Evolutionary conservation across 2,113 vertebrate genomes (phyloP).

Genomic region (Phalacrocorax aristotelis): DNA sequence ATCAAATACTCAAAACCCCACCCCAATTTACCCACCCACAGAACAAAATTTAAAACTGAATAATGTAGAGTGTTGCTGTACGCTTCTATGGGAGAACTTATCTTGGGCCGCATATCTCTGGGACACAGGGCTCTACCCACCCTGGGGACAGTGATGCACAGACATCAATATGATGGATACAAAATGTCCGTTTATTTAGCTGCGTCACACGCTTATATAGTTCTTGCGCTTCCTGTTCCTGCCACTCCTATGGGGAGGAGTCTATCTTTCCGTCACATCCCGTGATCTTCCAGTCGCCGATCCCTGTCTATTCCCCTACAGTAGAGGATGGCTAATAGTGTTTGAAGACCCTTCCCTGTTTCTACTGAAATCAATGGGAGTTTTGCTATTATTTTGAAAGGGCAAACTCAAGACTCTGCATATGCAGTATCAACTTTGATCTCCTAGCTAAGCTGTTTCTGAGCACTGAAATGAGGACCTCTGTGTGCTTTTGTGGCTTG

Average conservation of each 20-base stretch:
- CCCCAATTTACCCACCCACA: not conserved
- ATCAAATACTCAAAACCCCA: not conserved
- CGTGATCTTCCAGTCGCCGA: no score
- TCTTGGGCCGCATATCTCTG: no score
- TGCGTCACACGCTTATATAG: no score
- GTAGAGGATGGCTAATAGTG: not conserved
- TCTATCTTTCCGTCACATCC: no score
- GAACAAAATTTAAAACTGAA: not conserved
- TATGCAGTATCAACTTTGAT: not conserved
- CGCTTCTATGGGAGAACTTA: no score
- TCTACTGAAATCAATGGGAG: not conserved
- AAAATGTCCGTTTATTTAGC: no score
- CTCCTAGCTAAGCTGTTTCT: not conserved
- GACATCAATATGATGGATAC: no score
- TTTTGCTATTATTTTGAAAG: not conserved
- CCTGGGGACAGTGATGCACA: no score
- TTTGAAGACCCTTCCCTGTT: not conserved
- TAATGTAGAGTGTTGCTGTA: not conserved
- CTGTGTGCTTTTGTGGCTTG: not conserved
- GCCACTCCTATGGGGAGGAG: no score
- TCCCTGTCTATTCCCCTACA: no score
- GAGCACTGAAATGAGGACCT: not conserved
- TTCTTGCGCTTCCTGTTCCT: no score
- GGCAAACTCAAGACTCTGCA: not conserved
- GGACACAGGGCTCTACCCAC: no score